Base-by-base conservation (phyloP, 2,888 invertebrate genomes). In the Ecliptopera silaceata region DNA sequence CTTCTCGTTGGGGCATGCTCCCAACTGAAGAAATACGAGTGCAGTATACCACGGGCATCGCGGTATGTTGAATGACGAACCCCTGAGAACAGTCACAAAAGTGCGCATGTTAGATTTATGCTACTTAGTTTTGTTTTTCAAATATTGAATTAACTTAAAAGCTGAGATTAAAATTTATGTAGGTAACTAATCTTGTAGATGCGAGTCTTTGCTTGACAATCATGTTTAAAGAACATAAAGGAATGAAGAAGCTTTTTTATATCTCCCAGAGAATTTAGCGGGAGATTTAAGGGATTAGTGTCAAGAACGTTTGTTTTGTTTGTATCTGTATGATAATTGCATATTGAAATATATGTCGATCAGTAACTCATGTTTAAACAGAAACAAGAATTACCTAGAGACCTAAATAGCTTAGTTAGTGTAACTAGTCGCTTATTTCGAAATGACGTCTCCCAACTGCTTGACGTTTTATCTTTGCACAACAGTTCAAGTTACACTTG, bases 11-110 rank as follows among this genome's bases (percentile, higher is more conserved):
- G 96, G 45, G 93, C 93, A 79, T 97, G 97, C 71, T 97, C 96
- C 97, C 97, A 97, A 79, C 97, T 97, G 94, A 97, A 97, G 95
- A 97, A 97, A 91, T 97, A 97, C 18, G 97, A 96, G 82, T 97
- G 97, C 4, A 95, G 94, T 20, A 97, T 96, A 42, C 97, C 97
- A 54, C 97, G 93, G 10, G 95, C 97, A 81, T 97, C 97, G 69
- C 97, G 94, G 88, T 97, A 97, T 12, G 95, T 95, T 39, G 97
- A 95, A 80, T 97, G 97, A 64, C 97, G 94, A 31, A 97, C 97
- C 73, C 97, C 97, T 97, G 79, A 22, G 36, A 18, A 26, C 42
- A 42, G 63, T 12, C 42, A 56, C 1, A 6, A 34, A 6, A 13
- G 13, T 15, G 36, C n/a, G n/a, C 20, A 48, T 11, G 41, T 18